Base-by-base conservation (phyloP, 2,113 vertebrate species). In the Corythornis cristatus region DNA sequence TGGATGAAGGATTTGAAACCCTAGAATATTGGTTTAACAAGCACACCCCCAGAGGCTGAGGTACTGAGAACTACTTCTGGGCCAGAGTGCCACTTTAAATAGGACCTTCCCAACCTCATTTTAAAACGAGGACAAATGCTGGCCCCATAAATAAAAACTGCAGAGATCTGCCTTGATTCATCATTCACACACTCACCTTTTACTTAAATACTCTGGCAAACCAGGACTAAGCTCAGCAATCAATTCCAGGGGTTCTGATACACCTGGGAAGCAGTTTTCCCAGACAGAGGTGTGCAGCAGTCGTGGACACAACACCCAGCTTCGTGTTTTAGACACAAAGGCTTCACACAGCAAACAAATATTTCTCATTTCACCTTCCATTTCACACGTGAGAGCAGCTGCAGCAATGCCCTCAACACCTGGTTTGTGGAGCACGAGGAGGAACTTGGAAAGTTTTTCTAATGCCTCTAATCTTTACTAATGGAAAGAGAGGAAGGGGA, bases 101-200 rank as follows among this genome's bases (percentile, higher is more conserved):
- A 89, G 89, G 86, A 77, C 78, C 71, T 70, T 85, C 86, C 93
- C 40, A 91, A 92, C 91, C 96, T 94, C 78, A 1, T 95, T 96
- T 92, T 19, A 74, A 73, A 95, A 92, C 1, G 85, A 94, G 94
- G 94, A 85, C 95, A 94, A 87, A 57, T 7, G 56, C 20, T 12
- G 7, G 78, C 45, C 54, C 40, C 80, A 62, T 45, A 78, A 86
- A 93, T 73, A 45, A 33, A 87, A 90, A 64, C 0, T 1, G 9
- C 46, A 76, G 67, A 53, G 22, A 11, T 21, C 50, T 57, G n/a
- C n/a, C 57, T 71, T 64, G 28, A 37, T 65, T 45, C 57, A 23
- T 26, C 50, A 51, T 67, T 46, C 57, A 31, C 5, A 53, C 4
- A 51, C 29, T 74, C 11, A 29, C 3, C 4, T 51, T 73, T 77